These are phyloP conservation scores for Panonychus citri DNA, from an alignment of 1,140 invertebrate species.

Conservation along the genomic window DNA sequence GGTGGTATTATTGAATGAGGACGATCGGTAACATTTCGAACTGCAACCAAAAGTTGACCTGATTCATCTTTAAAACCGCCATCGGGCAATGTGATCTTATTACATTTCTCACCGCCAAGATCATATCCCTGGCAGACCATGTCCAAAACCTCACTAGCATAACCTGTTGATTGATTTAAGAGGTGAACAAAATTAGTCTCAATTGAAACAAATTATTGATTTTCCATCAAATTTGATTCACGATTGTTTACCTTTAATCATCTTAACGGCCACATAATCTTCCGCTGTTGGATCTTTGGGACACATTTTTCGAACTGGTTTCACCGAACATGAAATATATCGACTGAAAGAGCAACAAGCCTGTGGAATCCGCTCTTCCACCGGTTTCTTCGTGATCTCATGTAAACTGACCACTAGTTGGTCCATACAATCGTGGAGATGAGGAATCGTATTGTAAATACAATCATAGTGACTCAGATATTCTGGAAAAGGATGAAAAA, in stretches of 20 bases:
- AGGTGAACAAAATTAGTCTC: too few relatives aligned
- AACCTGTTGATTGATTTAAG: too few relatives aligned
- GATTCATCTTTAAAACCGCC: conserved; percentile 3
- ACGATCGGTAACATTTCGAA: background rate
- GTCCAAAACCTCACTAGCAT: conserved; percentile 11
- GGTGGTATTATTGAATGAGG: conserved; percentile 5
- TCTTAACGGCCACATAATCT: conserved; percentile 8
- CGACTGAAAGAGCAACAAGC: conserved; percentile 9
- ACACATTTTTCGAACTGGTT: conserved; percentile 1
- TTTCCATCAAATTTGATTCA: background rate
- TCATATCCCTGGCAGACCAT: conserved; percentile 9
- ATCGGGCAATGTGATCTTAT: conserved; percentile 6
- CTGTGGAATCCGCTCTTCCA: conserved; percentile 4
- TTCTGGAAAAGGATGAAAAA: background rate
- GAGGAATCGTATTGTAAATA: background rate
- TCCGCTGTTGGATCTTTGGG: conserved; percentile 4
- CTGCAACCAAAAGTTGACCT: background rate
- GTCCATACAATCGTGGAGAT: conserved; percentile 9
- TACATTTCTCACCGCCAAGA: conserved; percentile 5
- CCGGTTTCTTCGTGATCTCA: background rate
- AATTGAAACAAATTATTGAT: too few relatives aligned
- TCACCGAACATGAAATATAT: conserved; percentile 1
- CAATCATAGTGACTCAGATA: conserved; percentile 8
- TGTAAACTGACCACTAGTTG: conserved; percentile 3
- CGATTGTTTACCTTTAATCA: conserved; percentile 5